phyloP scores from a whole-genome alignment of 2,113 vertebrate genomes.

The Formicarius rufipectus region DNA sequence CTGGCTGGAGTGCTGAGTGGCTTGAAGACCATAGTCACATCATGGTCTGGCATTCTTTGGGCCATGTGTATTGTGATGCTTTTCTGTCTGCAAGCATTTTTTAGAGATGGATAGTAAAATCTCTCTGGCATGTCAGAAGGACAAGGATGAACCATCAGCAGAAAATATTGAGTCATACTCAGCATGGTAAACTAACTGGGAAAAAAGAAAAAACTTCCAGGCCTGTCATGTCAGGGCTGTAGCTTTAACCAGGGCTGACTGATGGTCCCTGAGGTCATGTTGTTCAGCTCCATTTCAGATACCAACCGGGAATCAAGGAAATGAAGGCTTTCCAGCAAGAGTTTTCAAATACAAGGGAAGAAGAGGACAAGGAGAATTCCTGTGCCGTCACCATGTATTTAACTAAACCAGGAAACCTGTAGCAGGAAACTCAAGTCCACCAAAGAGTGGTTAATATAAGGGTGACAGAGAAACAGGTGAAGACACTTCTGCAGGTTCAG shows the following conservation, averaged over 20 bases:
- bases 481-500: neutral
- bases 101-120: neutral
- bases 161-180: neutral
- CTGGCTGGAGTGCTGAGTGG: neutral
- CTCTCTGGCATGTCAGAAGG: neutral
- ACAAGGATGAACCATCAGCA: neutral
- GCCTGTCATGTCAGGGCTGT: neutral
- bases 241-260: neutral
- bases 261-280: neutral
- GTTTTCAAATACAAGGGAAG: neutral
- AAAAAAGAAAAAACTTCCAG: neutral
- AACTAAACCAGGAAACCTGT: neutral
- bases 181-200: neutral
- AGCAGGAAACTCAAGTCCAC: neutral
- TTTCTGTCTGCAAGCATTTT: neutral
- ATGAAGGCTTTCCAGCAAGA: neutral
- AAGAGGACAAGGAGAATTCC: neutral
- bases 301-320: neutral
- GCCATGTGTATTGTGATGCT: neutral
- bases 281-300: neutral
- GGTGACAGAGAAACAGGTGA: neutral
- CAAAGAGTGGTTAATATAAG: neutral
- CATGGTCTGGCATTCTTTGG: rapidly evolving
- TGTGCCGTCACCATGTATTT: neutral
- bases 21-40: neutral